Percentiles rank a stretch among this genome's conserved stretches.
Conservation (phyloP, 1,140 invertebrate genomes). For the Planococcus citri region DNA sequence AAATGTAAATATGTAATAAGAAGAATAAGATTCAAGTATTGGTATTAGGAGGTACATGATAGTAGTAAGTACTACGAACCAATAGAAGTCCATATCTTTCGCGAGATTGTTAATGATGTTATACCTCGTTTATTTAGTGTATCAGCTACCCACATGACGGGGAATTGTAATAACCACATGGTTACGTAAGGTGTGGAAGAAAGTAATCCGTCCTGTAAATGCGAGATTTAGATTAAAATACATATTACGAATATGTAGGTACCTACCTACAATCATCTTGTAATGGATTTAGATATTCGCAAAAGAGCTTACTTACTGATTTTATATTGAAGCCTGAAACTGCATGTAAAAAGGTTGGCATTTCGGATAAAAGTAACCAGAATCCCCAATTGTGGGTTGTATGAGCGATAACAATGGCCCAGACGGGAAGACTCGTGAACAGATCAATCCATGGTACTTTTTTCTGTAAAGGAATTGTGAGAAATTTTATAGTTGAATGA, state of each 20-base stretch:
- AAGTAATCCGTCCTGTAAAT: conserved; percentile 54
- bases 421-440: conserved; percentile 38
- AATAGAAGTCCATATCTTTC: conserved; percentile 38
- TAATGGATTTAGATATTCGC: background rate
- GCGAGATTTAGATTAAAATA: background rate
- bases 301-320: conserved; percentile 39
- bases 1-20: too few species aligned
- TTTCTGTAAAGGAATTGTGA: conserved; percentile 1
- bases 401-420: conserved; percentile 44
- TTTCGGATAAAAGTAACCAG: conserved; percentile 78
- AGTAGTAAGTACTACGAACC: conserved; percentile 31
- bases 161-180: conserved; percentile 34
- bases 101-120: conserved; percentile 30
- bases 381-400: conserved; percentile 63
- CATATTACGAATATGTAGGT: too few species aligned
- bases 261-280: too few species aligned
- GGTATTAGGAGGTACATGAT: too few species aligned
- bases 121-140: conserved; percentile 32
- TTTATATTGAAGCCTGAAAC: conserved; percentile 66
- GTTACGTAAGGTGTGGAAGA: conserved; percentile 69
- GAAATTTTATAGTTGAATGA: too few species aligned
- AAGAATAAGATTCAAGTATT: too few species aligned
- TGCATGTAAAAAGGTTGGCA: conserved; percentile 76
- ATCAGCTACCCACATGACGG: conserved; percentile 35
- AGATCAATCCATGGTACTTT: conserved; percentile 33